Evolutionary conservation across 2,888 invertebrate species (phyloP), one percentile per base, ranked within the genome.

Genomic region (Eurois occulta): DNA sequence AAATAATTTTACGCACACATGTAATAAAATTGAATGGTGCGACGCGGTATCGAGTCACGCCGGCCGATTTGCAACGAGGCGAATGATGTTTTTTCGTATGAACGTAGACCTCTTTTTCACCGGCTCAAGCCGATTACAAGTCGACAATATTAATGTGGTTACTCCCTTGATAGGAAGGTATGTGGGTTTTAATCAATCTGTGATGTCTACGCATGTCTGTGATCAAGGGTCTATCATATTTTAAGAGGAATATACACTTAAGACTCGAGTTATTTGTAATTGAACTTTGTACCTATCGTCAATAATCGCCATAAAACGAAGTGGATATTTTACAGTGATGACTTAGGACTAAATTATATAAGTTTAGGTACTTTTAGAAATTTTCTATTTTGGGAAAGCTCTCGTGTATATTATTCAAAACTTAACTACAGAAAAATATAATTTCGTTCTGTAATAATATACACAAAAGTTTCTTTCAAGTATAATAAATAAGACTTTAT

Each of bases 321-420:
- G 81, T 85, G 75, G 60, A 84, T 78, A 87, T 77, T 38, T 77
- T 77, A 87, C 80, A 77, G 74, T 75, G 80, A 72, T 13, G 64
- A 55, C 84, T 86, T 86, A 86, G 72, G 72, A 21, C 75, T 78
- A 78, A 86, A 83, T 86, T 48, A 86, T 72, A 84, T 65, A 83
- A 55, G 35, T 66, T 52, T 68, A 67, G 43, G 70, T 80, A 81
- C 58, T 81, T 73, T 62, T 46, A 73, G 43, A 75, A 75, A 67
- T 41, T 28, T 21, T 66, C 60, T 72, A 60, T 69, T 75, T 64
- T 21, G 21, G 13, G 43, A 66, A 41, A 82, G 21, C 46, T 83
- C 6, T 75, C 72, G 73, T 75, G 67, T 75, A 73, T 75, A 75
- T 38, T 52, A 75, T 67, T 58, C 24, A 83, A 69, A 77, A 43